Evolutionary conservation across 2,797 vertebrate species (phyloP).

Genomic region (Lates japonicus): DNA sequence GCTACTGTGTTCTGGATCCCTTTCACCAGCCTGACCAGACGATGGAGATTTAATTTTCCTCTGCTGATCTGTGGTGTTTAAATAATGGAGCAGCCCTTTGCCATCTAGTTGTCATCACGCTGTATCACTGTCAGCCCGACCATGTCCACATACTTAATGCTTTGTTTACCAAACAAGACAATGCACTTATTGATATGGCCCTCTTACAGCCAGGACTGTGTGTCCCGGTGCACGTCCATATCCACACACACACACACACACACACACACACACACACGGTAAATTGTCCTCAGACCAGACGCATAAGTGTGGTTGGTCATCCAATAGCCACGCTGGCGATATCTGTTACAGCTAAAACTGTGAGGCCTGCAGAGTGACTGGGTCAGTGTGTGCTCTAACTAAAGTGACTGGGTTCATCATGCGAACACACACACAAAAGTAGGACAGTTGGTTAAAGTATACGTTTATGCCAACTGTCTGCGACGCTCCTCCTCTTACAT

Average conservation of each 20-base stretch:
- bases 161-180: constrained; percentile 62
- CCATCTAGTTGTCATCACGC: constrained; percentile 8
- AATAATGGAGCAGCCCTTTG: constrained; percentile 34
- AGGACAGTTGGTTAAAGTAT: constrained; percentile 34
- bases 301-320: constrained; percentile 42
- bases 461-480: background rate
- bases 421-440: constrained; percentile 30
- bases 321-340: constrained; percentile 20
- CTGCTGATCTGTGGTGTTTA: background rate
- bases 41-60: constrained; percentile 15
- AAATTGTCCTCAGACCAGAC: constrained; percentile 24
- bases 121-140: constrained; percentile 18
- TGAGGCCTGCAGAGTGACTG: constrained; percentile 50
- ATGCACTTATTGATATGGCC: constrained; percentile 46
- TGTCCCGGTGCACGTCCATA: constrained; percentile 4
- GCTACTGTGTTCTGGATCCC: background rate
- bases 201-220: constrained; percentile 24
- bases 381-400: constrained; percentile 49
- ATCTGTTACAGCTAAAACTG: constrained; percentile 62
- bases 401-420: constrained; percentile 40
- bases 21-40: background rate
- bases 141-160: constrained; percentile 44
- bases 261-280: constrained; percentile 1
- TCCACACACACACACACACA: constrained; percentile 3
- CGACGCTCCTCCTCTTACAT: constrained; percentile 5